Evolutionary conservation across 2,113 vertebrate genomes (phyloP).

Genomic region (Sturnus vulgaris): DNA sequence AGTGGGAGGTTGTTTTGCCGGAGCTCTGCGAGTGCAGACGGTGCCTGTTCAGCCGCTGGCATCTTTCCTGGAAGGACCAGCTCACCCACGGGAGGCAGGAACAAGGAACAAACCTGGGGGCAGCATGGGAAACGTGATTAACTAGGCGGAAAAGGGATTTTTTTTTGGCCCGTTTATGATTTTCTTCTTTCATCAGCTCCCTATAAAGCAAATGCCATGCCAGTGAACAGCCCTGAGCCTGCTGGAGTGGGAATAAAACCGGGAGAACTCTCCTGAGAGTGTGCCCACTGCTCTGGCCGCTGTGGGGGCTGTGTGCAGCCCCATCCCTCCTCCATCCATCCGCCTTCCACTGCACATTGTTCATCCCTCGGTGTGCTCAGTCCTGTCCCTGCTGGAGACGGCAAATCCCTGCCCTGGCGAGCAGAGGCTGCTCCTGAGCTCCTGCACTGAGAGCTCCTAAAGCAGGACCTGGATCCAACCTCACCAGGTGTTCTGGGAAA

Average conservation of each 20-base stretch:
- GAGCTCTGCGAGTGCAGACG: background rate
- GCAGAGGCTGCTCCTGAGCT: background rate
- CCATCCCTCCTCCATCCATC: background rate
- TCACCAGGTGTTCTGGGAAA: accelerated
- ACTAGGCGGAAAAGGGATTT: background rate
- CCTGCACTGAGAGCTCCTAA: background rate
- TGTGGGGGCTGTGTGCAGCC: background rate
- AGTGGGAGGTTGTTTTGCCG: background rate
- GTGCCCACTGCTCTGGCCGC: accelerated
- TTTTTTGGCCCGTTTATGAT: background rate
- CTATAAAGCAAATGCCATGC: background rate
- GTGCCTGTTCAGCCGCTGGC: background rate
- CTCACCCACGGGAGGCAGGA: background rate
- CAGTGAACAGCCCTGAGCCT: background rate
- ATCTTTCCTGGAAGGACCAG: background rate
- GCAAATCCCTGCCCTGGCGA: background rate
- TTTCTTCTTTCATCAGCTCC: background rate
- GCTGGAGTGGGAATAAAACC: background rate
- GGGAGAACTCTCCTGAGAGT: background rate
- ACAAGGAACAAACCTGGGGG: background rate
- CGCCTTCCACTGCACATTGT: accelerated
- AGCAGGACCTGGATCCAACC: background rate
- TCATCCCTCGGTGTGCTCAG: background rate
- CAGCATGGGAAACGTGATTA: background rate
- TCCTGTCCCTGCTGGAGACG: background rate